Evolutionary conservation across 1,140 invertebrate species (phyloP).

Genomic region (Bombus cullumanus): DNA sequence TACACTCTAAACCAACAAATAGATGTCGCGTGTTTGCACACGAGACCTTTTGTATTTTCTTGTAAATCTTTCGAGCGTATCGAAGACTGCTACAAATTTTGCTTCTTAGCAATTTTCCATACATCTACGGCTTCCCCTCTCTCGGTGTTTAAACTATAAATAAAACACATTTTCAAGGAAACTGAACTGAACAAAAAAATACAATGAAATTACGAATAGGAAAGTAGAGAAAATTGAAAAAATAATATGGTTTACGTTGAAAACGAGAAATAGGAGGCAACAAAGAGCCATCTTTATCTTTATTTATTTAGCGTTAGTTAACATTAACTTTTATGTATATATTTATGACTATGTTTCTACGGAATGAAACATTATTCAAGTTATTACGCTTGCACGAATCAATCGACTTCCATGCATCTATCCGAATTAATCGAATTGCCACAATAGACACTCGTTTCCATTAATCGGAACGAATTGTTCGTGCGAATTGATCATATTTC

Average conservation of each 20-base stretch:
- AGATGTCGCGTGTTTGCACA: conserved; percentile 71
- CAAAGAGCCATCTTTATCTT: background rate
- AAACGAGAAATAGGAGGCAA: background rate
- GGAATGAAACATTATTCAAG: background rate
- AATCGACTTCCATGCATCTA: background rate
- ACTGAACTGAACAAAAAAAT: too few relatives aligned
- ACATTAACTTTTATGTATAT: background rate
- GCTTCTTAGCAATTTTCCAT: background rate
- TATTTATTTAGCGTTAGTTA: background rate
- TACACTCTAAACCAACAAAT: conserved; percentile 62
- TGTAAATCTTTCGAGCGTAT: conserved; percentile 22
- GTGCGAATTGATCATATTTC: conserved; percentile 35
- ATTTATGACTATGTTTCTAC: background rate
- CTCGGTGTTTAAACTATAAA: background rate
- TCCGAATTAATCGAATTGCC: background rate
- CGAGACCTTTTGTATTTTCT: conserved; percentile 66
- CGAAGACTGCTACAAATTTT: conserved; percentile 14
- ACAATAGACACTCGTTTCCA: too few relatives aligned
- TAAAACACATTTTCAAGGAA: background rate
- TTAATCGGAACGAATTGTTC: background rate
- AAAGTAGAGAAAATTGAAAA: background rate
- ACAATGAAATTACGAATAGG: background rate
- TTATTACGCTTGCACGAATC: background rate
- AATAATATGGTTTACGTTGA: background rate
- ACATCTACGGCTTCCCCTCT: background rate